Percentiles rank a stretch among this genome's conserved stretches.
phyloP scores from a whole-genome alignment of 1,140 invertebrate genomes.

The Brachionus calyciflorus region DNA sequence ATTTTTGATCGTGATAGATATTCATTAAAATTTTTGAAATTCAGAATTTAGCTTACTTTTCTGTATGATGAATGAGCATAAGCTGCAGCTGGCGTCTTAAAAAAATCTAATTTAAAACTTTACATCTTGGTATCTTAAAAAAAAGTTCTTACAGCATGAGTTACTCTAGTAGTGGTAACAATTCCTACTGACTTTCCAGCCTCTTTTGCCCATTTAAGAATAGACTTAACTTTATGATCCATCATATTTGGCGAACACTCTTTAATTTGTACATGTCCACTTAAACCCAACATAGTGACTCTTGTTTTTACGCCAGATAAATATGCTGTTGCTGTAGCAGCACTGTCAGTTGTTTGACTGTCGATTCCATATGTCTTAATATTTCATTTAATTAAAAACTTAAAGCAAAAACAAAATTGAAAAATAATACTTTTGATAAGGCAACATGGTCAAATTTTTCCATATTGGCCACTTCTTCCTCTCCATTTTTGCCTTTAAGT shows the following conservation, averaged over 20 bases:
- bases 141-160: conserved; percentile 73
- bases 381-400: conserved; percentile 70
- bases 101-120: background rate
- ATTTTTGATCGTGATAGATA: too few relatives aligned
- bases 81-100: conserved; percentile 71
- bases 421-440: conserved; percentile 44
- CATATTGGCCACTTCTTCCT: conserved; percentile 61
- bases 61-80: conserved; percentile 67
- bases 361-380: conserved; percentile 82
- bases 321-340: conserved; percentile 81
- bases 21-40: too few relatives aligned
- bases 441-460: conserved; percentile 47
- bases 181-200: conserved; percentile 71
- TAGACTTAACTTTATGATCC: background rate
- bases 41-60: too few relatives aligned
- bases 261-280: conserved; percentile 58
- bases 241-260: background rate
- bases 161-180: conserved; percentile 81
- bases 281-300: conserved; percentile 73
- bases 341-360: conserved; percentile 82
- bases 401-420: background rate
- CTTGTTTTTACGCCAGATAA: conserved; percentile 81
- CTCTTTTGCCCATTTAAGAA: conserved; percentile 35
- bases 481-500: conserved; percentile 64
- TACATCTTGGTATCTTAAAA: too few relatives aligned